phyloP scores from a whole-genome alignment of 2,113 vertebrate species.

The Pavo muticus region DNA sequence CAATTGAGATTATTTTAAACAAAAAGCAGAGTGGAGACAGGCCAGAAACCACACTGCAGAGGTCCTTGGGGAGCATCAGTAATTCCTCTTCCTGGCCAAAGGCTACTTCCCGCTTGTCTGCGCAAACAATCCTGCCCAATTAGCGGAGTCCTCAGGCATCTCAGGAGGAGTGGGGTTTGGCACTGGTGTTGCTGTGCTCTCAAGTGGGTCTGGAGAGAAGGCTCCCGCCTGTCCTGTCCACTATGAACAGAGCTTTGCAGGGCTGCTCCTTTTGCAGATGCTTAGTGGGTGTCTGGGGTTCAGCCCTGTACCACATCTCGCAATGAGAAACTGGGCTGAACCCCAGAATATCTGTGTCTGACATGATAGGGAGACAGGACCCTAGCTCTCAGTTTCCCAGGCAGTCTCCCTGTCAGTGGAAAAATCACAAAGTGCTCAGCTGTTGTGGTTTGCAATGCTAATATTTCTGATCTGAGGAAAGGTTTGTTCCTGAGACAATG shows the following conservation, averaged over 20 bases:
- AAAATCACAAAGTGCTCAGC: neutral
- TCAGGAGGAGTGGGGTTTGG: neutral
- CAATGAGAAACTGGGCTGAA: neutral
- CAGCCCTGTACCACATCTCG: neutral
- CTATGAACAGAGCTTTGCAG: neutral
- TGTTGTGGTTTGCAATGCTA: neutral
- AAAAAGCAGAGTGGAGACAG: neutral
- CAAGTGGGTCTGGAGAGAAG: neutral
- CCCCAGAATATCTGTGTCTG: neutral
- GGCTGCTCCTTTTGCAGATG: neutral
- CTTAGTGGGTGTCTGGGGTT: neutral
- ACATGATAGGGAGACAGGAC: neutral
- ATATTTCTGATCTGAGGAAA: neutral
- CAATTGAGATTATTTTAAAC: neutral
- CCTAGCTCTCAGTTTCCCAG: neutral
- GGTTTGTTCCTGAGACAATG: neutral
- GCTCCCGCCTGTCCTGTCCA: neutral
- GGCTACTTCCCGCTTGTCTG: neutral
- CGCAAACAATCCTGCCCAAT: neutral
- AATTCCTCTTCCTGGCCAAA: neutral
- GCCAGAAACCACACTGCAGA: constrained; percentile 14
- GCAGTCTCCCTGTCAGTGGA: fast-evolving
- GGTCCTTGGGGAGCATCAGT: neutral
- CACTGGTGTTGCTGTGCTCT: neutral
- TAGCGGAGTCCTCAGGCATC: neutral